These are phyloP conservation scores for Cryptocheilus praepositus DNA, from an alignment of 2,888 invertebrate genomes.

Conservation along the genomic window DNA sequence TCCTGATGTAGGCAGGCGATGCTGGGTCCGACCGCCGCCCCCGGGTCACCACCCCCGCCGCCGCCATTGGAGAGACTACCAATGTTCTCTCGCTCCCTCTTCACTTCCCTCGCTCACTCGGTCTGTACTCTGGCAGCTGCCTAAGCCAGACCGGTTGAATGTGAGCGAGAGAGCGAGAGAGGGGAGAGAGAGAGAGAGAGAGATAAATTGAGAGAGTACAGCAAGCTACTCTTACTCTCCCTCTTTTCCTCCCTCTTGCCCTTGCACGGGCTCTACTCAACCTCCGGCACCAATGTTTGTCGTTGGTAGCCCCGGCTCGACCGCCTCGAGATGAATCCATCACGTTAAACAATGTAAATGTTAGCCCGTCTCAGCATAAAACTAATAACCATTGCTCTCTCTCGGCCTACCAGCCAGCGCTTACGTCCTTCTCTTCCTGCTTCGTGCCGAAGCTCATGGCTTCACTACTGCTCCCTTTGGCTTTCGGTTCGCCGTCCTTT, in stretches of 20 bases:
- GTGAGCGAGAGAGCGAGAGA: slow-evolving; percentile 33
- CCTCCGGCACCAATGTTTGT: slow-evolving; percentile 63
- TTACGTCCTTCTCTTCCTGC: slow-evolving; percentile 59
- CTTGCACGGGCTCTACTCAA: background rate
- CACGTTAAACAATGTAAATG: slow-evolving; percentile 74
- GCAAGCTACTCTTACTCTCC: background rate
- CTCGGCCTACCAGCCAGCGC: slow-evolving; percentile 32
- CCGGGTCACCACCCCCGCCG: slow-evolving; percentile 54
- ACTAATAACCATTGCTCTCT: slow-evolving; percentile 71
- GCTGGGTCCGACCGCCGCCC: slow-evolving; percentile 68
- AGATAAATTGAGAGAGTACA: slow-evolving; percentile 38
- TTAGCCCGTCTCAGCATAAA: slow-evolving; percentile 71
- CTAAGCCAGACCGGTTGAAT: slow-evolving; percentile 54
- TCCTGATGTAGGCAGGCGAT: slow-evolving; percentile 74
- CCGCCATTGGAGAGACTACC: slow-evolving; percentile 24
- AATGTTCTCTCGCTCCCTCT: slow-evolving; percentile 13
- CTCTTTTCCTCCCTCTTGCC: background rate
- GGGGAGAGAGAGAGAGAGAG: slow-evolving; percentile 34
- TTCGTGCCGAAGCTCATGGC: slow-evolving; percentile 59
- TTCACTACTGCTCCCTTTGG: slow-evolving; percentile 68
- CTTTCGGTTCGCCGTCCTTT: slow-evolving; percentile 36
- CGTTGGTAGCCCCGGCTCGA: slow-evolving; percentile 55
- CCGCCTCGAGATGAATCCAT: slow-evolving; percentile 70
- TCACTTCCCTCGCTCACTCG: slow-evolving; percentile 31
- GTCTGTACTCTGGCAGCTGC: slow-evolving; percentile 39